Conservation (phyloP, 2,113 vertebrate genomes). For the Aepyceros melampus region DNA sequence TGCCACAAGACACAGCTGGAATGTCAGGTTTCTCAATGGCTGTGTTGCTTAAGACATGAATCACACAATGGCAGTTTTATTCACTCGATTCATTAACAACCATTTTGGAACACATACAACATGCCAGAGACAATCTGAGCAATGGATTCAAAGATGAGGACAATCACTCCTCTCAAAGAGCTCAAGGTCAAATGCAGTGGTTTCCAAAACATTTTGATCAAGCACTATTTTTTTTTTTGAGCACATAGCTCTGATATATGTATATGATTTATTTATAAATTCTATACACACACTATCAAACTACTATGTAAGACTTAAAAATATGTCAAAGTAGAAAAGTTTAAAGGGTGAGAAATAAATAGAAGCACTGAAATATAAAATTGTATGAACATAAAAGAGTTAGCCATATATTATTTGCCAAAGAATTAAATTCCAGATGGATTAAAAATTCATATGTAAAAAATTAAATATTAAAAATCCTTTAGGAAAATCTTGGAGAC, state of each 20-base stretch:
- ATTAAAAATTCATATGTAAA: conserved; percentile 12
- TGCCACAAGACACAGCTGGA: conserved; percentile 7
- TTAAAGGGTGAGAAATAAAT: conserved; percentile 15
- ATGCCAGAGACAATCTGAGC: neutral
- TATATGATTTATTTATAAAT: neutral
- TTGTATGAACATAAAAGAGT: conserved; percentile 17
- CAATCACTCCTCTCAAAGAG: neutral
- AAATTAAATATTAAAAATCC: neutral
- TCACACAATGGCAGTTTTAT: conserved; percentile 5
- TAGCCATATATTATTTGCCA: neutral
- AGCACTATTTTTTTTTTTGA: neutral
- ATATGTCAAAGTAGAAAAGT: neutral
- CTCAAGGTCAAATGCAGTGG: neutral
- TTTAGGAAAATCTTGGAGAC: neutral
- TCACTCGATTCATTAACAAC: neutral
- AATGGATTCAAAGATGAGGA: neutral
- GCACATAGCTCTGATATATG: neutral
- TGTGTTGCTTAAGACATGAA: conserved; percentile 36
- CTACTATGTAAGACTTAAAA: neutral
- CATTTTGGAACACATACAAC: neutral
- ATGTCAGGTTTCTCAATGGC: conserved; percentile 31
- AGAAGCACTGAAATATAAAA: neutral
- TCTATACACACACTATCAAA: neutral
- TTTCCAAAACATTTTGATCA: neutral
- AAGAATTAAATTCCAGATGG: neutral